A percentile compares a stretch with the other conserved stretches of the same genome.
Conservation (phyloP, 2,113 vertebrate genomes). For the Mandrillus leucophaeus region DNA sequence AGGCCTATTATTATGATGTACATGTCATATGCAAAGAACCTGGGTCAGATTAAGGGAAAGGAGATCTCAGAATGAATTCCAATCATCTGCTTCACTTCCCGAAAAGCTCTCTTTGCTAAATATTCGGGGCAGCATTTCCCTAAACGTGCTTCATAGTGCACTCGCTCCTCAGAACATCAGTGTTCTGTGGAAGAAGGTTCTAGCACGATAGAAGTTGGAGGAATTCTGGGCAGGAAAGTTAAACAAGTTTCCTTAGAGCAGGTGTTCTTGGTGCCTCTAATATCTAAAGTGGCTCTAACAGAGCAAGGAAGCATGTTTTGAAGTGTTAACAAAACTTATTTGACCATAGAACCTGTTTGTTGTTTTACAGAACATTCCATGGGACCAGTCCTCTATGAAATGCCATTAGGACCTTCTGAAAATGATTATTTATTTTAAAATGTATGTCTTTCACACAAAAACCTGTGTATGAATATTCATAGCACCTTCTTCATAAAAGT, state of each 20-base stretch:
- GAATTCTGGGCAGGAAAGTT: neutral
- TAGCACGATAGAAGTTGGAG: neutral
- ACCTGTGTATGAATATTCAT: neutral
- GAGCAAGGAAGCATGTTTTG: neutral
- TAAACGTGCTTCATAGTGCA: neutral
- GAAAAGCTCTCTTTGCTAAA: conserved; percentile 1
- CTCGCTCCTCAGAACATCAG: neutral
- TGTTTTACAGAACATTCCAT: neutral
- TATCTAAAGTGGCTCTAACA: neutral
- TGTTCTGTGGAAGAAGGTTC: neutral
- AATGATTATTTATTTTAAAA: conserved; percentile 11
- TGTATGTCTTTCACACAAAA: neutral
- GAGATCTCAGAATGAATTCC: neutral
- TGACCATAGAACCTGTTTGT: neutral
- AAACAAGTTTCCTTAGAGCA: neutral
- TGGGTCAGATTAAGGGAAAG: neutral
- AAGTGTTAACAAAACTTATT: neutral
- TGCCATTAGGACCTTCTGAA: neutral
- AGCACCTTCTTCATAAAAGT: neutral
- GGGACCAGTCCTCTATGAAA: neutral
- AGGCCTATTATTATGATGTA: conserved; percentile 21
- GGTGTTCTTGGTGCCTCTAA: neutral
- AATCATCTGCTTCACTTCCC: conserved; percentile 5
- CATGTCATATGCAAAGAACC: conserved; percentile 20
- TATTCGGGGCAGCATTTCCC: conserved; percentile 23